phyloP scores from a whole-genome alignment of 2,888 invertebrate species.

The Aquatica leii region DNA sequence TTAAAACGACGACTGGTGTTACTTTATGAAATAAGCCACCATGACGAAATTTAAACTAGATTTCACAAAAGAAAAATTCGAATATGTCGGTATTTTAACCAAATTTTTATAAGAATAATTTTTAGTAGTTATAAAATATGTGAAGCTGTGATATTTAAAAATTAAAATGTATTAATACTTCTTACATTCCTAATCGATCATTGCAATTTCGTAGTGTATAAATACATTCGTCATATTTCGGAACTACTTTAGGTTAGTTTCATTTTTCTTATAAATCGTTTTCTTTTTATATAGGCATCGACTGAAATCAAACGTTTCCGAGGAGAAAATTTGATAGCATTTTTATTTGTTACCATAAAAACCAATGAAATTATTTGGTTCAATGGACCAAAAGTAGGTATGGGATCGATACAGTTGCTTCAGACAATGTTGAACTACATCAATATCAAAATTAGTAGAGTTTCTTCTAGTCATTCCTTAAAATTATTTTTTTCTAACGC shows the following conservation, averaged over 20 bases:
- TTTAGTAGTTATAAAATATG: constrained; percentile 4
- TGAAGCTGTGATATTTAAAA: constrained; percentile 11
- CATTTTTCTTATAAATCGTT: no score
- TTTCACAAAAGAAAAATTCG: not conserved
- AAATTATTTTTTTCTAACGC: no score
- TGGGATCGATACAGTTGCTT: no score
- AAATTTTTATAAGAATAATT: not conserved
- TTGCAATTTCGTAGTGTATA: not conserved
- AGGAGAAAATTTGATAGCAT: no score
- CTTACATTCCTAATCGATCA: not conserved
- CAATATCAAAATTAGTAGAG: no score
- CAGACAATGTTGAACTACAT: no score
- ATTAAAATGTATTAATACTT: constrained; percentile 2
- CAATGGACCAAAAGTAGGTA: no score
- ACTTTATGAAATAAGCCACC: not conserved
- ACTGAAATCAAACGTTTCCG: no score
- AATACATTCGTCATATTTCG: not conserved
- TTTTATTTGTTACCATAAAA: no score
- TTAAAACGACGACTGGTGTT: not conserved
- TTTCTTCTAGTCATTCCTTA: no score
- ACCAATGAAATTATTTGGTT: no score
- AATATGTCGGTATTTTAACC: not conserved
- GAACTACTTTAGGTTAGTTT: not conserved
- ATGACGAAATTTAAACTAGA: constrained; percentile 11
- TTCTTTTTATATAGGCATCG: no score